A percentile compares a stretch with the other conserved stretches of the same genome.
These are phyloP conservation scores for Carduelis carduelis DNA, from an alignment of 2,797 vertebrate genomes.

Conservation along the genomic window DNA sequence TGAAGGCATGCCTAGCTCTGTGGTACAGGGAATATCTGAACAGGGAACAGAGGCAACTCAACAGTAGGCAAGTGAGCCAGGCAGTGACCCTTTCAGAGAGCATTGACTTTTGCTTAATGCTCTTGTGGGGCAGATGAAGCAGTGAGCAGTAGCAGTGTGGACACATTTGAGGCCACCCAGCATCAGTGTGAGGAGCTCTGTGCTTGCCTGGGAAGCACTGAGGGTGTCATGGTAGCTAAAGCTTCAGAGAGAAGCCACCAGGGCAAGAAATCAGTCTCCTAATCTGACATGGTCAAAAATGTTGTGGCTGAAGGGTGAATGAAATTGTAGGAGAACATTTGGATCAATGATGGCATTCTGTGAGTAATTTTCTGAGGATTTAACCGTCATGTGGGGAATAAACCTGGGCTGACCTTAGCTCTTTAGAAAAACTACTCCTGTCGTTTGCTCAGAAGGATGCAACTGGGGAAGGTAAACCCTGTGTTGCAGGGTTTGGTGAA, in stretches of 20 bases:
- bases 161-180: not conserved
- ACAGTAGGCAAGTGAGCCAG: not conserved
- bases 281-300: not conserved
- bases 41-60: not conserved
- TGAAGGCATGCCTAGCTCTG: not conserved
- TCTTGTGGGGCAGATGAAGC: not conserved
- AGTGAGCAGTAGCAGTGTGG: not conserved
- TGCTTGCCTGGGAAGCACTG: not conserved
- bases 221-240: not conserved
- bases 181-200: not conserved
- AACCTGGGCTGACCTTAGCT: not conserved
- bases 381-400: not conserved
- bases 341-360: not conserved
- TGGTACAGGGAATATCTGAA: not conserved
- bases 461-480: not conserved
- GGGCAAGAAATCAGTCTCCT: not conserved
- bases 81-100: not conserved
- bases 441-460: not conserved
- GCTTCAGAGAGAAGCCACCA: not conserved
- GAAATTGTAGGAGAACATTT: not conserved
- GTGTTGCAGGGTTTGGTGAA: not conserved
- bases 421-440: not conserved
- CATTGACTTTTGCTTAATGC: not conserved
- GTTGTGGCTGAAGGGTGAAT: not conserved
- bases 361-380: not conserved